A percentile compares a stretch with the other conserved stretches of the same genome.
Evolutionary conservation across 2,113 vertebrate species (phyloP).

Genomic region (Cochlearius cochlearius): DNA sequence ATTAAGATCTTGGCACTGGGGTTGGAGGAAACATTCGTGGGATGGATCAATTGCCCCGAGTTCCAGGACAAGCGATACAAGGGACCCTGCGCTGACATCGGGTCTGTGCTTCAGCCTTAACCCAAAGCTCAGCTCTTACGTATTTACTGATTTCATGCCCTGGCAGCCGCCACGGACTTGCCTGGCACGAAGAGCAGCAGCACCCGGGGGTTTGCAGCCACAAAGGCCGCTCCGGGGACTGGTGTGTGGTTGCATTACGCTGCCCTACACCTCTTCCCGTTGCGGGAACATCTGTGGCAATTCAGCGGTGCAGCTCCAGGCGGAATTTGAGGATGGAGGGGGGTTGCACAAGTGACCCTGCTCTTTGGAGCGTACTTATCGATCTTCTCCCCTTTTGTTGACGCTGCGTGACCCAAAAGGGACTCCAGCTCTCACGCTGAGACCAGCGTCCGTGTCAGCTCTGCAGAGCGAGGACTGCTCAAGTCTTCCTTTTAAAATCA

Average conservation of each 20-base stretch:
- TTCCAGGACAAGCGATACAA: neutral
- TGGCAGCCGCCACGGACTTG: neutral
- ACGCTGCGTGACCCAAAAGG: neutral
- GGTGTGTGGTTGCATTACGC: neutral
- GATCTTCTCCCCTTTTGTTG: conserved; percentile 27
- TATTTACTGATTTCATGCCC: neutral
- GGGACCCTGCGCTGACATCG: neutral
- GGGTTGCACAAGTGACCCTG: conserved; percentile 43
- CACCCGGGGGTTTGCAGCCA: neutral
- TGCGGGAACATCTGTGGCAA: neutral
- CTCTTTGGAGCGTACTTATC: conserved; percentile 35
- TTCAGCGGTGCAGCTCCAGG: neutral
- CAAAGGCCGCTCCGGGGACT: neutral
- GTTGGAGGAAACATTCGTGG: neutral
- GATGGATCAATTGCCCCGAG: neutral
- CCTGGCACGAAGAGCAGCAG: neutral
- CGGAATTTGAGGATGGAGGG: neutral
- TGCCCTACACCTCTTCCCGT: neutral
- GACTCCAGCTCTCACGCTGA: neutral
- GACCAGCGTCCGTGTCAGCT: conserved; percentile 14
- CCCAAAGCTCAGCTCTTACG: neutral
- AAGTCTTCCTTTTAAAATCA: conserved; percentile 14
- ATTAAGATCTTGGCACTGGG: neutral
- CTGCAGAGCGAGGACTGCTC: neutral
- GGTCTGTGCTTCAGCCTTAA: neutral